Base-by-base conservation (phyloP, 2,888 invertebrate species). In the Deilephila porcellus region DNA sequence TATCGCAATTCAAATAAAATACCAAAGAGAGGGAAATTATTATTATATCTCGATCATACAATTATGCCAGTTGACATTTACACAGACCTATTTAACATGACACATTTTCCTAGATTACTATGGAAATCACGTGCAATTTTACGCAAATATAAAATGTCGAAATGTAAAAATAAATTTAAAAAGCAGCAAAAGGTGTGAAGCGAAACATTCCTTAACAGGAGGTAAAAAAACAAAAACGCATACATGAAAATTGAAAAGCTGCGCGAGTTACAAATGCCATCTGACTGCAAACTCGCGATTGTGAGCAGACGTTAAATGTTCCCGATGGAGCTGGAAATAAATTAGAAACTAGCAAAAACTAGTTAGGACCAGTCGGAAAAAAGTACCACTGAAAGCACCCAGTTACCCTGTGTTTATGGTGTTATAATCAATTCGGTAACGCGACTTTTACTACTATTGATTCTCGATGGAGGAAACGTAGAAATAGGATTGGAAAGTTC, bases 371-470 rank as follows among this genome's bases (percentile, higher is more conserved):
- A 6, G 67, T 52, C 34, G 53, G 19, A 87, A 84, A 80, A 75
- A 71, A 77, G 74, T 80, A 79, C 81, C 85, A 85, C 34, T 67
- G 80, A 75, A 80, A 76, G 76, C 75, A 74, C 75, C 78, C 81
- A 77, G 79, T 81, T 83, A 82, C 81, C 81, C 79, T 76, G 77
- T 86, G 84, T 86, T 89, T 89, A 89, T 83, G 71, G 85, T 81
- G 88, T 88, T 88, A 87, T 90, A 90, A 90, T 89, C 85, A 88
- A 87, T 84, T 82, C 76, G 73, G 86, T 86, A 89, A 90, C 90
- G 89, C 89, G 82, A 90, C 73, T 20, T 60, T 60, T 37, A 34
- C 70, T 73, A 77, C 75, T 75, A 74, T 72, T 67, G 71, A 63
- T 77, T 76, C 74, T 76, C 79, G 72, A 79, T 73, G 37, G 7